These are phyloP conservation scores for Linyphia triangularis DNA, from an alignment of 2,888 invertebrate genomes.

Conservation along the genomic window DNA sequence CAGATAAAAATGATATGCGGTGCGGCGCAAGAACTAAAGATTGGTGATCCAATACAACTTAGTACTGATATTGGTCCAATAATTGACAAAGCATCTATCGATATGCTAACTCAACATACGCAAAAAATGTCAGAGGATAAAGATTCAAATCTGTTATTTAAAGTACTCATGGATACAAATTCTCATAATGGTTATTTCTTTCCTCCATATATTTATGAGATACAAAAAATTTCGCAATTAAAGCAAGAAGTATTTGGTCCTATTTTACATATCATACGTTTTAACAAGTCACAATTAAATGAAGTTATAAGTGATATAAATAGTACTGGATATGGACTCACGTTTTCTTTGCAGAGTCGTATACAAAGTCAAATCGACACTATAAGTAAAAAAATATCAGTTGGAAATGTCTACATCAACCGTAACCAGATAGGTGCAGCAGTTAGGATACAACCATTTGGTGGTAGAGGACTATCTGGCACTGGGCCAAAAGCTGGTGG, in stretches of 20 bases:
- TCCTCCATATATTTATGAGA: neutral
- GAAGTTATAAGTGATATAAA: conserved; percentile 3
- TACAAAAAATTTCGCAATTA: neutral
- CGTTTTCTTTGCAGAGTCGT: neutral
- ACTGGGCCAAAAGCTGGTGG: conserved; percentile 3
- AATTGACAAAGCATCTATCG: neutral
- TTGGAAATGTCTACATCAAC: conserved; percentile 3
- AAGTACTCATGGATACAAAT: conserved; percentile 3
- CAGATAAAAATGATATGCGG: neutral
- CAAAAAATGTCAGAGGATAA: conserved; percentile 3
- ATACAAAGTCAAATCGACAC: neutral
- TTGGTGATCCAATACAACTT: neutral
- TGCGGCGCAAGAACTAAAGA: neutral
- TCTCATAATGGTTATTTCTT: conserved; percentile 3
- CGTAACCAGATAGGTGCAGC: neutral
- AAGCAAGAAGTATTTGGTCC: neutral
- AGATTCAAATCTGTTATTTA: conserved; percentile 3
- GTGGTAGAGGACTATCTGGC: conserved; percentile 3
- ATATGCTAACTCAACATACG: neutral
- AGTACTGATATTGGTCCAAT: neutral
- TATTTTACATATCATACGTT: neutral
- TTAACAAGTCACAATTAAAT: conserved; percentile 3
- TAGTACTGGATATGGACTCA: neutral
- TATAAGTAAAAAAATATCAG: neutral
- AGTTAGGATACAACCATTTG: conserved; percentile 3